Percentiles rank a stretch among this genome's conserved stretches.
Conservation (phyloP, 2,797 vertebrate species). For the Tympanoctomys barrerae region DNA sequence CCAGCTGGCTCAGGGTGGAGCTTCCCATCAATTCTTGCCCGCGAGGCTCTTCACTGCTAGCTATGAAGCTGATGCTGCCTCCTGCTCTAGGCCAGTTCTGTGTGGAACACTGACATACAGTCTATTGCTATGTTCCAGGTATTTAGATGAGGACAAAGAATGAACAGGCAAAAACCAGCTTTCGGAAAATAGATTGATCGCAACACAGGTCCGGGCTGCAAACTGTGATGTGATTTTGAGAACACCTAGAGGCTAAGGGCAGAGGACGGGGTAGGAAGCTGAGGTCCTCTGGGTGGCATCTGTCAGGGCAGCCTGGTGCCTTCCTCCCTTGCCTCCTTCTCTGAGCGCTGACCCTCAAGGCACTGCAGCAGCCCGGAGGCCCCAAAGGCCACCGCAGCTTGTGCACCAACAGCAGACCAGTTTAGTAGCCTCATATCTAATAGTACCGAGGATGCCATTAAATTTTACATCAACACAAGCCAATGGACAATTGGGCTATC, state of each 20-base stretch:
- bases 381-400: neutral
- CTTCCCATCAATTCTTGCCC: neutral
- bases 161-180: neutral
- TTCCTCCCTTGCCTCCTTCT: neutral
- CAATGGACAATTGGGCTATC: neutral
- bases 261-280: neutral
- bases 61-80: neutral
- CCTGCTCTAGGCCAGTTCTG: neutral
- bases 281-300: neutral
- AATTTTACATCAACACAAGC: neutral
- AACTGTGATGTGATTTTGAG: neutral
- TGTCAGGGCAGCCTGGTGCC: neutral
- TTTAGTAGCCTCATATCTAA: neutral
- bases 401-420: neutral
- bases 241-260: neutral
- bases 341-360: neutral
- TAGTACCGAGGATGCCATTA: neutral
- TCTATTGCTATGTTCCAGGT: neutral
- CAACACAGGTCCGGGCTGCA: neutral
- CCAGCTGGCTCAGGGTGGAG: neutral
- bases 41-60: neutral
- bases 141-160: neutral
- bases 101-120: too few relatives aligned
- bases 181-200: neutral
- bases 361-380: neutral